Evolutionary conservation across 2,113 vertebrate genomes (phyloP), one percentile per base, ranked within the genome.

Genomic region (Clarias macrocephalus): DNA sequence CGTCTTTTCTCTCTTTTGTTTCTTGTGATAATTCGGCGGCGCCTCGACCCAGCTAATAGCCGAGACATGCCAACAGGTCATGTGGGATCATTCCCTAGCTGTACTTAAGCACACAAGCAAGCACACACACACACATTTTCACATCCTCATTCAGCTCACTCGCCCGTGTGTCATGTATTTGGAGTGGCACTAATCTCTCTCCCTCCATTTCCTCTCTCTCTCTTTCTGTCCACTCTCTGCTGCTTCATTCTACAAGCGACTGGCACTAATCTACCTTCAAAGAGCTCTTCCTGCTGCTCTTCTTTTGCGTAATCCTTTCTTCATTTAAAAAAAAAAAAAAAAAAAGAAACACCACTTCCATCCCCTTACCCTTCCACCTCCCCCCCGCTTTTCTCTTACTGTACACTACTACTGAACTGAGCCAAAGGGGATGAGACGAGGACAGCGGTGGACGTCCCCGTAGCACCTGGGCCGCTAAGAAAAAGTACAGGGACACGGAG

Each of bases 191-290:
- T 92, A 91, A 89, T 92, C 91, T 90, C 85, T 86, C 81, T 75
- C 62, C 54, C 66, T 86, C 86, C 54, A 60, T 65, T 87, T 86
- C 77, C 80, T 62, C 66, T 85, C 62, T 28, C 21, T 63, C 42
- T 77, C 21, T 63, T 30, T 77, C 81, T 73, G 30, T 72, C 83
- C 86, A 82, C 60, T 83, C 83, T 59, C 63, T 33, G 85, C 79
- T 82, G 88, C 66, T 86, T 89, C 72, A 85, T 80, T 86, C 85
- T 87, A 88, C 88, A 88, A 87, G 68, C 68, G 80, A 88, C 84
- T 81, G 84, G 88, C 88, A 90, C 88, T 91, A 92, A 92, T 92
- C 91, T 91, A 80, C 68, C 80, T 89, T 88, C 86, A 89, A 92
- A 91, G 80, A 86, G 85, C 82, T 90, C 60, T 88, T 88, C 57